phyloP scores from a whole-genome alignment of 1,140 invertebrate genomes.

The Diuraphis noxia region DNA sequence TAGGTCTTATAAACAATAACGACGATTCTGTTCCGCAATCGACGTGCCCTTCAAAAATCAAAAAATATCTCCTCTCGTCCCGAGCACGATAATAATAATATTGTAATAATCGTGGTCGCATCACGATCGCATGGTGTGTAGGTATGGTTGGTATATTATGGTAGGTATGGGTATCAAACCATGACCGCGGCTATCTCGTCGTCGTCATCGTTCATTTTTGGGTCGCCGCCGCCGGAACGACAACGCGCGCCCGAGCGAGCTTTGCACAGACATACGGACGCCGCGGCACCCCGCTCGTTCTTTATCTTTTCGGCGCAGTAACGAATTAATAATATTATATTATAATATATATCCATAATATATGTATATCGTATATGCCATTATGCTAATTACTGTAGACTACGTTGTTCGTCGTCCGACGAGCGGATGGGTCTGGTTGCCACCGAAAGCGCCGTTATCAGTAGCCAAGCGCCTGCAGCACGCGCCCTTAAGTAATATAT shows the following conservation, averaged over 20 bases:
- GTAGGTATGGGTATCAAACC: not conserved
- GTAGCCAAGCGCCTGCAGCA: not conserved
- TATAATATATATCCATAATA: not conserved
- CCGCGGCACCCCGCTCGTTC: not conserved
- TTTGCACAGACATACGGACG: not conserved
- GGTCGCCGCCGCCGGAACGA: not conserved
- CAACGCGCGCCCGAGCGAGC: not conserved
- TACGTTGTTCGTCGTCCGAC: not conserved
- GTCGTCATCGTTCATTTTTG: not conserved
- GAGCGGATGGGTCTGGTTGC: not conserved
- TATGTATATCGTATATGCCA: not conserved
- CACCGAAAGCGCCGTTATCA: slow-evolving; percentile 6
- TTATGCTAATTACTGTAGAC: slow-evolving; percentile 31
- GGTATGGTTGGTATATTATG: not conserved
- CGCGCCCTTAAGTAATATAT: not conserved
- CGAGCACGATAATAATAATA: not conserved
- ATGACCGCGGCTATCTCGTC: not conserved
- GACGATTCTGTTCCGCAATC: not conserved
- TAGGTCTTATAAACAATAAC: not conserved
- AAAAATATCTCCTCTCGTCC: not conserved
- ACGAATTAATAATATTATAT: slow-evolving; percentile 31
- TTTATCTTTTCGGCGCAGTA: slow-evolving; percentile 48
- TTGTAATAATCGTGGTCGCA: not conserved
- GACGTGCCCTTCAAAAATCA: not conserved
- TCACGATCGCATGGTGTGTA: too few species aligned